Percentiles rank a stretch among this genome's conserved stretches.
Conservation (phyloP, 1,140 invertebrate species). For the Hormaphis cornu region DNA sequence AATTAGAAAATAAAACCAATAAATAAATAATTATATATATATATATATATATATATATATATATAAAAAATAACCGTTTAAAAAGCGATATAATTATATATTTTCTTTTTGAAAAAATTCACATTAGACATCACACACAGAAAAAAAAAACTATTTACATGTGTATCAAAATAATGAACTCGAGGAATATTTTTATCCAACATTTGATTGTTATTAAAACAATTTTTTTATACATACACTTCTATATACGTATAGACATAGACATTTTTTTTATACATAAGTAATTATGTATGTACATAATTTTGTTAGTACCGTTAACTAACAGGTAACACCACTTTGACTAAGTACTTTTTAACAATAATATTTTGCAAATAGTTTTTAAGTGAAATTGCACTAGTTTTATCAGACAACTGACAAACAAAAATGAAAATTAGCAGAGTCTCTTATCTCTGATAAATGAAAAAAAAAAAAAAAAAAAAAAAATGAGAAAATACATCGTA, state of each 20-base stretch:
- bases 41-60: not conserved
- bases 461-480: conserved; percentile 13
- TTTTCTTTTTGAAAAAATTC: conserved; percentile 32
- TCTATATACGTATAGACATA: conserved; percentile 27
- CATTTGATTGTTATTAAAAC: conserved; percentile 32
- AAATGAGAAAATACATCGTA: conserved; percentile 1
- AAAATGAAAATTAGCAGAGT: conserved; percentile 10
- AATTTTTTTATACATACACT: conserved; percentile 6
- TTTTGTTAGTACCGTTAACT: conserved; percentile 29
- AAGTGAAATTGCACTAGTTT: conserved; percentile 29
- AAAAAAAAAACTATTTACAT: conserved; percentile 28
- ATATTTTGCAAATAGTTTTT: conserved; percentile 12
- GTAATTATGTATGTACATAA: conserved; percentile 9
- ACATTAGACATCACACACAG: conserved; percentile 32
- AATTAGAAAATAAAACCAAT: conserved; percentile 12
- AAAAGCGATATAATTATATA: conserved; percentile 32
- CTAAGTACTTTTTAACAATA: conserved; percentile 25
- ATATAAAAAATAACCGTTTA: conserved; percentile 14
- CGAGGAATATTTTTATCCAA: conserved; percentile 30
- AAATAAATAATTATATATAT: not conserved
- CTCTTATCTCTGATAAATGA: not conserved
- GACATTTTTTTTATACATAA: conserved; percentile 28
- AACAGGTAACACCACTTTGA: conserved; percentile 32
- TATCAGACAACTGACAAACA: not conserved
- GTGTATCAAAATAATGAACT: conserved; percentile 32